Evolutionary conservation across 2,113 vertebrate genomes (phyloP), one percentile per base, ranked within the genome.

Genomic region (Corydoras sp.): DNA sequence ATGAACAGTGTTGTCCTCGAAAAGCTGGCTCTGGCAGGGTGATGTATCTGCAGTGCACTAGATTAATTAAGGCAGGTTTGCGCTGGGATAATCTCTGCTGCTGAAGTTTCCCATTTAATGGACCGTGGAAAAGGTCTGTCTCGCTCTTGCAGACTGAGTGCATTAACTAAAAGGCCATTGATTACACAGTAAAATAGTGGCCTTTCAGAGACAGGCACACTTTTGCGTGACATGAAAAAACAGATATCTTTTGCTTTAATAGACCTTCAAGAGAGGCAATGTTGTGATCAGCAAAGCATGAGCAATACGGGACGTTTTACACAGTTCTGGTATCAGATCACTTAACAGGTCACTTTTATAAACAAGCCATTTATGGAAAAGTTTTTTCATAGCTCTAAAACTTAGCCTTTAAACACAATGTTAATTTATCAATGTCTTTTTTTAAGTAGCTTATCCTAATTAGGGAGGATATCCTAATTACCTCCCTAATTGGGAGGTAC

Each of bases 141-240:
- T 63, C 54, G 58, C 65, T 67, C 66, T 68, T 66, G 64, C 71
- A 69, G 70, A 62, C 70, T 51, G 55, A 76, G 69, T 66, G 58
- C 69, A 73, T 70, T 73, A 75, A 74, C 70, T 70, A 73, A 81
- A 77, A 76, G 49, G 63, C 35, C 72, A 75, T 77, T 77, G 69
- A 76, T 76, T 81, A 73, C 73, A 71, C 68, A 69, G 68, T 68
- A 68, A 65, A 79, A 74, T 62, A 14, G 59, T 61, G 49, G 48
- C 72, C 72, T 73, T 71, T 79, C 64, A 69, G 48, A 81, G 56
- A 70, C 75, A 66, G 65, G 49, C 66, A 63, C 62, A 61, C 65
- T 69, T 68, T 74, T 71, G 64, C 50, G 58, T 72, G 62, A 72
- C 69, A 65, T 35, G 48, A 74, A 70, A 65, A 65, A 50, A 13